phyloP scores from a whole-genome alignment of 2,888 invertebrate species.

The Iphiclides podalirius region DNA sequence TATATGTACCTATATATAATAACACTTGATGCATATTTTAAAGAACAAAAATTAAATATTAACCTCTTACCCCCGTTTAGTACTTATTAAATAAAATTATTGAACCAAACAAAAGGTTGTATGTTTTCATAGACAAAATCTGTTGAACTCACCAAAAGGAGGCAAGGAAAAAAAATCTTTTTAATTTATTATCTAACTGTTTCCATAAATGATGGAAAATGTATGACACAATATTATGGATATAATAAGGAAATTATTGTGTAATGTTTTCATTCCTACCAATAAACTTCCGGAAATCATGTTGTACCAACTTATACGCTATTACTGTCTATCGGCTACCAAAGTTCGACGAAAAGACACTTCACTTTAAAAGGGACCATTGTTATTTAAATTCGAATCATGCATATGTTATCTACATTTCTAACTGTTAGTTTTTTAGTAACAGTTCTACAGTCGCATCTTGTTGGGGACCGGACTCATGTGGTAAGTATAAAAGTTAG shows the following conservation, averaged over 20 bases:
- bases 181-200: too few relatives aligned
- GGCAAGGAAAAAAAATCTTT: too few relatives aligned
- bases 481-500: conserved; percentile 53
- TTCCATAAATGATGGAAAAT: too few relatives aligned
- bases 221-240: background rate
- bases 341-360: background rate
- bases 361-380: background rate
- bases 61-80: too few relatives aligned
- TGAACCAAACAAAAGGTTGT: too few relatives aligned
- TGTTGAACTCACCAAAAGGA: too few relatives aligned
- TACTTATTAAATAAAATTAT: too few relatives aligned
- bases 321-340: background rate
- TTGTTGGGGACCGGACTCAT: conserved; percentile 49
- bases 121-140: too few relatives aligned
- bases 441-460: conserved; percentile 40
- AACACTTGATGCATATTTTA: too few relatives aligned
- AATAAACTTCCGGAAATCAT: conserved; percentile 15
- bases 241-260: background rate
- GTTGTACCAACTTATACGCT: background rate
- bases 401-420: background rate
- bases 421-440: conserved; percentile 14
- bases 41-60: too few relatives aligned
- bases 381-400: background rate
- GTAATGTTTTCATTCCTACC: too few relatives aligned
- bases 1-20: too few relatives aligned